Base-by-base conservation (phyloP, 2,888 invertebrate species). In the Opisthograptis luteolata region DNA sequence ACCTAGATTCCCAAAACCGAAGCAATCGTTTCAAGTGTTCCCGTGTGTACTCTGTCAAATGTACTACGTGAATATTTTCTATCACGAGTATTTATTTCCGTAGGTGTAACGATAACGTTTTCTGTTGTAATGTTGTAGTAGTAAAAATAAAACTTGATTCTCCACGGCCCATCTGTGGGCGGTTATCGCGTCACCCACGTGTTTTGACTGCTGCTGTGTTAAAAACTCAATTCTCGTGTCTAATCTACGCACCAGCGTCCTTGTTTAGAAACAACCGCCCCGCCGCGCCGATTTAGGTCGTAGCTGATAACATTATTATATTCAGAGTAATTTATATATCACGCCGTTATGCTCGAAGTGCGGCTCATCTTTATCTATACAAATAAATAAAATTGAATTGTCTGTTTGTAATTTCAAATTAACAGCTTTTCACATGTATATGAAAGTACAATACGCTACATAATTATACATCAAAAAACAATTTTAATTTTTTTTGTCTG, bases 101-200 rank as follows among this genome's bases (percentile, higher is more conserved):
- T 52, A 32, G 55, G 60, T 46, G 45, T 58, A 52, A 39, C 30
- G 34, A 58, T 55, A 53, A 46, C 56, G 31, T 57, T 27, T 52
- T 53, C 27, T 43, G 60, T 57, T 55, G 55, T 61, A 52, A 58
- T 60, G 51, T 55, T 51, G 58, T 48, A 61, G 58, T 48, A 61
- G 62, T 56, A 55, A 46, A 54, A 59, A 59, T 55, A 60, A 60
- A 56, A 61, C 59, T 59, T 55, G 56, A 56, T 59, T 58, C 57
- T 65, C 62, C 66, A 71, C 51, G 63, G 68, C 55, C 50, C 60
- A 40, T 44, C 40, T 58, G 73, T 73, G 58, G 78, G 78, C 51
- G 70, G 58, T 57, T 60, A 51, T 41, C 67, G 55, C 47, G 51
- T 43, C 67, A 49, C 76, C 76, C 71, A 79, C 78, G 63, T 62